Evolutionary conservation across 2,888 invertebrate genomes (phyloP), one percentile per base, ranked within the genome.

Genomic region (Clivina fossor): DNA sequence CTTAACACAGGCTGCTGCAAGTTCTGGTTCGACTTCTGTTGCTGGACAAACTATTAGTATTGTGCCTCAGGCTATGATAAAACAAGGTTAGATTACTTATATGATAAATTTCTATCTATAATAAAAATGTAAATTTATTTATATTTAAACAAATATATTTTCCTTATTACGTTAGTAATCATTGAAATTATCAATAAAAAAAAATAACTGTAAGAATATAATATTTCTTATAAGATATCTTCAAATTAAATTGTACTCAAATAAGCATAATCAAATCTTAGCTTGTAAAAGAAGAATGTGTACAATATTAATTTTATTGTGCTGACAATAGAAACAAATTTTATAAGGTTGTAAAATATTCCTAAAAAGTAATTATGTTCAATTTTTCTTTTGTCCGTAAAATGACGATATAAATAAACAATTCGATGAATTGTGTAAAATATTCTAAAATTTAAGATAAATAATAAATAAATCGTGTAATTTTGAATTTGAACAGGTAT

Each of bases 51-150:
- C 74, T 13, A 72, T 74, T 11, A 75, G 73, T 62, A 67, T 78
- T 50, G 72, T 78, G 64, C 74, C 76, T 13, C 76, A 75, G 63
- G 70, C 75, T n/a, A 76, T 80, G 66, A 72, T 80, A 8, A 80
- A 80, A 65, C 78, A 77, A 70, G 74, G 79, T 69, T 65, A 56
- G 53, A 54, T 41, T 15, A 28, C 13, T 11, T 26, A 38, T 15
- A 41, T 19, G n/a, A 20, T 11, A 32, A 44, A 37, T 33, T 32
- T n/a, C 30, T 49, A 40, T 35, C 8, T 7, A 16, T 16, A 37
- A 3, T 13, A 37, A 15, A 15, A 15, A 8, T 37, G 9, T 2
- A 2, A 30, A 37, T 37, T 37, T 7, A 15, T 37, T 37, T 3
- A 15, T 15, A 37, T 13, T 15, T 15, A 15, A 37, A 13, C 3